Percentiles rank a stretch among this genome's conserved stretches.
phyloP scores from a whole-genome alignment of 2,797 vertebrate genomes.

The Lindbergichthys nudifrons region DNA sequence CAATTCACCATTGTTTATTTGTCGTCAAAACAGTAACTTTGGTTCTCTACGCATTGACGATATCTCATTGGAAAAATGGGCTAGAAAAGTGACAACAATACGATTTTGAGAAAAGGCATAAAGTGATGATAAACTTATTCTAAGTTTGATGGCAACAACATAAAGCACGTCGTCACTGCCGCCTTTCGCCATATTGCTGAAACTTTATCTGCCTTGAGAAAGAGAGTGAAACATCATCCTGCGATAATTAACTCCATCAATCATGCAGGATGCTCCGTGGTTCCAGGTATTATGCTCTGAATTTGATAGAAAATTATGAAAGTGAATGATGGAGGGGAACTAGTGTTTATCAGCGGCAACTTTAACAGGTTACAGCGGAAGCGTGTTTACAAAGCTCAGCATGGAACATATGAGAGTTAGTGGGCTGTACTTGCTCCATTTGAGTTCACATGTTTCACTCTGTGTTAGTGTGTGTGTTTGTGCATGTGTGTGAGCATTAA shows the following conservation, averaged over 20 bases:
- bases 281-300: constrained; percentile 60
- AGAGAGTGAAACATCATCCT: constrained; percentile 65
- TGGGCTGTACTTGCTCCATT: constrained; percentile 29
- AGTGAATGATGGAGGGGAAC: constrained; percentile 57
- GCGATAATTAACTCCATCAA: constrained; percentile 74
- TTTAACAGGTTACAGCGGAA: constrained; percentile 47
- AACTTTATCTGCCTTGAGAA: constrained; percentile 67
- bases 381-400: constrained; percentile 71
- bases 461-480: constrained; percentile 17
- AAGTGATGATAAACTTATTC: constrained; percentile 27
- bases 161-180: constrained; percentile 29
- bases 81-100: constrained; percentile 22
- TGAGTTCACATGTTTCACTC: constrained; percentile 36
- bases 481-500: constrained; percentile 63
- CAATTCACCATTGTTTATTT: neutral
- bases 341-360: constrained; percentile 53
- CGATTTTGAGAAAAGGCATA: constrained; percentile 10
- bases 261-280: constrained; percentile 54
- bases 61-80: constrained; percentile 13
- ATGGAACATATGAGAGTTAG: constrained; percentile 70
- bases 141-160: constrained; percentile 26
- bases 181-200: constrained; percentile 44
- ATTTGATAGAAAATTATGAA: constrained; percentile 61
- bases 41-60: neutral
- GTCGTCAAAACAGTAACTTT: neutral